Percentiles rank a stretch among this genome's conserved stretches.
These are phyloP conservation scores for Nasonia giraulti DNA, from an alignment of 1,140 invertebrate genomes.

Conservation along the genomic window DNA sequence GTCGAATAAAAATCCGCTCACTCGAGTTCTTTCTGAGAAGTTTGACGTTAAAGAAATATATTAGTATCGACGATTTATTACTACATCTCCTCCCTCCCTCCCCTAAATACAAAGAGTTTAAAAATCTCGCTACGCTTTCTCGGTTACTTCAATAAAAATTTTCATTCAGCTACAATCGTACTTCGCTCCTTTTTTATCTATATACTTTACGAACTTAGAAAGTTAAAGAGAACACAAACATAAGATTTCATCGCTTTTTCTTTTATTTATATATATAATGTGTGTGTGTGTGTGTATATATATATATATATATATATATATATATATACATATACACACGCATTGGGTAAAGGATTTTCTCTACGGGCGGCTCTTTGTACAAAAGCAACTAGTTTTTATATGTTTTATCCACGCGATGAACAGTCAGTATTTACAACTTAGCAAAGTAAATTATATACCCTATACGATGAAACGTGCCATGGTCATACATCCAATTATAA, in stretches of 20 bases:
- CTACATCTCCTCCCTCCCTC: conserved; percentile 16
- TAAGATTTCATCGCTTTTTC: conserved; percentile 25
- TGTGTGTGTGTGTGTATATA: too few species aligned
- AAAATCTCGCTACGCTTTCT: conserved; percentile 7
- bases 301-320: too few species aligned
- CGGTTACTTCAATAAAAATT: conserved; percentile 28
- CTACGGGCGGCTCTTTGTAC: conserved; percentile 50
- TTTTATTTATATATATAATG: conserved; percentile 8
- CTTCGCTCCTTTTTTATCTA: conserved; percentile 11
- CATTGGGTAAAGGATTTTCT: conserved; percentile 35
- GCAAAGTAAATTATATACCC: conserved; percentile 47
- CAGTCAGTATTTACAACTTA: conserved; percentile 52
- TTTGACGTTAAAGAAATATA: conserved; percentile 14
- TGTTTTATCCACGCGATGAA: conserved; percentile 50
- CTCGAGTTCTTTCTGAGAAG: conserved; percentile 25
- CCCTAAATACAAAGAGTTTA: conserved; percentile 20
- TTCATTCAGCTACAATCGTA: conserved; percentile 30
- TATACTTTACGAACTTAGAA: conserved; percentile 25
- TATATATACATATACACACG: conserved; percentile 2
- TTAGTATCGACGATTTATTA: conserved; percentile 53
- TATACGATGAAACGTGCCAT: conserved; percentile 48
- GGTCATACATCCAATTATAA: conserved; percentile 50
- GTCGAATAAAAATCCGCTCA: neutral
- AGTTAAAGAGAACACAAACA: conserved; percentile 29
- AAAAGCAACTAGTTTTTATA: conserved; percentile 50